Evolutionary conservation across 2,797 vertebrate genomes (phyloP).

Genomic region (Cossypha niveicapilla): DNA sequence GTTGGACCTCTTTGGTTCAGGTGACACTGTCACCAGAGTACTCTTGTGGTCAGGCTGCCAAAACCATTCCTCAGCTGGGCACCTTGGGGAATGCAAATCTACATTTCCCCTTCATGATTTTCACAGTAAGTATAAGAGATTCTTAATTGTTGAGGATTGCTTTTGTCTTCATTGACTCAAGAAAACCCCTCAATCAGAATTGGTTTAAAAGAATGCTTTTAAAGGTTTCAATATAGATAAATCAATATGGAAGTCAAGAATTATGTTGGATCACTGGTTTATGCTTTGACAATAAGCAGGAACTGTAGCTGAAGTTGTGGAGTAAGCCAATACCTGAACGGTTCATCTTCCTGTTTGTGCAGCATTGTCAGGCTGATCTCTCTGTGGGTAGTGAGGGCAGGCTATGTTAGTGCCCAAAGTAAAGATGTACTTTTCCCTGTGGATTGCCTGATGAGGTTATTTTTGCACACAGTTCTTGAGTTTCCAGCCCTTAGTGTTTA

Average conservation of each 20-base stretch:
- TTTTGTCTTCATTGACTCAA: background rate
- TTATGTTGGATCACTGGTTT: background rate
- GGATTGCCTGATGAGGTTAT: background rate
- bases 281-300: background rate
- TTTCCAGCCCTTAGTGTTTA: background rate
- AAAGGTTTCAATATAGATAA: background rate
- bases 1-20: background rate
- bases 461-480: background rate
- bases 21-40: background rate
- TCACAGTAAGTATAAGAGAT: background rate
- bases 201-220: background rate
- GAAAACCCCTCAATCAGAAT: background rate
- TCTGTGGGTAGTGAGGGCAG: background rate
- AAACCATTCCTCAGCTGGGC: background rate
- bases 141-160: background rate
- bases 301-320: background rate
- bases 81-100: background rate
- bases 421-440: background rate
- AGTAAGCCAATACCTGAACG: accelerated
- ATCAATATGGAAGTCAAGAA: background rate
- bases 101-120: background rate
- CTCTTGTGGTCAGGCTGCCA: background rate
- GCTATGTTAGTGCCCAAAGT: background rate
- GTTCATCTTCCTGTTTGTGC: background rate
- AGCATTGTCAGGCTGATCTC: accelerated